Evolutionary conservation across 2,888 invertebrate species (phyloP), one percentile per base, ranked within the genome.

Genomic region (Coecobrya sp.): DNA sequence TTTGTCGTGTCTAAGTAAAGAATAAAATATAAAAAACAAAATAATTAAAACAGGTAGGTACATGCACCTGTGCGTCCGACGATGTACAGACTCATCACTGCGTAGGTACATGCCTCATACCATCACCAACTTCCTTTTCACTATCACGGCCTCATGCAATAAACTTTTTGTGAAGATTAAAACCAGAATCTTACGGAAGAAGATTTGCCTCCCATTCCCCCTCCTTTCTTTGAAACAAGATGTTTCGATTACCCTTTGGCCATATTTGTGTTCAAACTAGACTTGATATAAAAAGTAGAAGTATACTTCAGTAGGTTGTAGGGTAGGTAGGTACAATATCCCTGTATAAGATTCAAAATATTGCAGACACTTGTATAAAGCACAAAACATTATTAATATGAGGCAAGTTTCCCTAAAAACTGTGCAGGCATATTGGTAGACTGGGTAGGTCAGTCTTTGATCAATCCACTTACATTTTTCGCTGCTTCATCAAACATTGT

Each of bases 391-490:
- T 27, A 25, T 52, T 3, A 52, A 16, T 19, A 19, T 68, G 68
- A 68, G 36, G 19, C 42, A 73, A 73, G 45, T 73, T 81, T 55
- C 59, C 81, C 22, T 52, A 27, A 30, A 52, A 82, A 59, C 16
- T 73, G 73, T 1, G n/a, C 19, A 36, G 25, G 42, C 13, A 45
- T 36, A 42, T 42, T 52, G 16, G 11, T 19, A 30, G 84, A 68
- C 84, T 89, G 89, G 89, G 84, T 89, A 89, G 89, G 89, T 89
- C 89, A 89, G 84, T 73, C 89, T 89, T 88, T 84, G 84, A 89
- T 89, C 84, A 84, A 52, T 89, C 89, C 89, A 89, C 89, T 84
- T 89, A 89, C 89, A 89, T 89, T 55, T 89, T 73, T 36, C 62
- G 22, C 65, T 65, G 36, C 30, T n/a, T 65, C 68, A 36, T 65